These are phyloP conservation scores for Ptilorrhoa leucosticta DNA, from an alignment of 2,113 vertebrate genomes.

Conservation along the genomic window DNA sequence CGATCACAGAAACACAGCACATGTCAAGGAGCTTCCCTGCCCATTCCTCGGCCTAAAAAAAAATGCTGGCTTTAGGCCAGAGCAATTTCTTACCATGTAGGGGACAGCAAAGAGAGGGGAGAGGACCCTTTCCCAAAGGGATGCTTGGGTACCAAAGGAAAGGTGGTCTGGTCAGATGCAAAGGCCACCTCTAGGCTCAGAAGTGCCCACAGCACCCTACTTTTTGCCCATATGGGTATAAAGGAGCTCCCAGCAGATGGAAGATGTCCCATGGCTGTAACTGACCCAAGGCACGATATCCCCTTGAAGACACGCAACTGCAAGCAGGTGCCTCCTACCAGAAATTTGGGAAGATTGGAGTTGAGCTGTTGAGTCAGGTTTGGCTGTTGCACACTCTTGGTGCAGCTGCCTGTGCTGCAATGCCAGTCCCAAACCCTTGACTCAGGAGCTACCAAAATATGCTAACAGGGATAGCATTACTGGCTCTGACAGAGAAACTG, in stretches of 20 bases:
- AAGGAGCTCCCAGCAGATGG: not conserved
- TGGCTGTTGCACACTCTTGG: not conserved
- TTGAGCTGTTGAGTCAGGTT: not conserved
- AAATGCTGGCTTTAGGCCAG: not conserved
- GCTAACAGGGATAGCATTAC: not conserved
- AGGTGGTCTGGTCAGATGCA: not conserved
- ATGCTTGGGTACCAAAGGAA: not conserved
- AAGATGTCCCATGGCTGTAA: not conserved
- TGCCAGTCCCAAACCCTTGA: not conserved
- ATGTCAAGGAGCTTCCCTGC: not conserved
- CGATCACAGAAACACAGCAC: fast-evolving
- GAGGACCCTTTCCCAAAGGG: not conserved
- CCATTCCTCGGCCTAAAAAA: not conserved
- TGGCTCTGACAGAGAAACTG: not conserved
- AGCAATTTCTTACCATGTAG: not conserved
- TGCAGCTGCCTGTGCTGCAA: not conserved
- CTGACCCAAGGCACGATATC: not conserved
- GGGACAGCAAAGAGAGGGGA: not conserved
- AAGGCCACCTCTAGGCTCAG: not conserved
- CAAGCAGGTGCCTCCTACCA: not conserved
- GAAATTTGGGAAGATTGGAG: not conserved
- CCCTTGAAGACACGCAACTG: not conserved
- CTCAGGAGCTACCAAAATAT: not conserved
- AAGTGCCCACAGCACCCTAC: not conserved
- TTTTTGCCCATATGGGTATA: not conserved